Conservation (phyloP, 2,797 vertebrate species). For the Melanotaenia parkinsoni region DNA sequence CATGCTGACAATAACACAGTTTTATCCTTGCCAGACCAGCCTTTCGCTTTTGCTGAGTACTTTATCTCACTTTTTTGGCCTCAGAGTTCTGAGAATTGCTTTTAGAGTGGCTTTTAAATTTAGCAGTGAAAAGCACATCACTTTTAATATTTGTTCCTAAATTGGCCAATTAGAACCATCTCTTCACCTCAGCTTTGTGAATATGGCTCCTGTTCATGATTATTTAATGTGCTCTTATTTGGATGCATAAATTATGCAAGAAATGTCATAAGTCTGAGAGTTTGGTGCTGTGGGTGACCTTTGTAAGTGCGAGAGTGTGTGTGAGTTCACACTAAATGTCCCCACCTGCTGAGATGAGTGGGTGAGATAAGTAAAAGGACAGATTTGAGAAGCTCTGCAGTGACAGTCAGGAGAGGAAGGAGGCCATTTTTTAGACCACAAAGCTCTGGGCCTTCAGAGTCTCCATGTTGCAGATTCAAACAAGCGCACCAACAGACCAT, state of each 20-base stretch:
- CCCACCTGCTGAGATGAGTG: conserved; percentile 18
- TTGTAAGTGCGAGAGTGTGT: conserved; percentile 30
- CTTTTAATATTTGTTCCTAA: conserved; percentile 55
- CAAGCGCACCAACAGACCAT: conserved; percentile 44
- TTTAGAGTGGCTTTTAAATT: conserved; percentile 60
- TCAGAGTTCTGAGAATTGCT: conserved; percentile 39
- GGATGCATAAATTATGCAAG: conserved; percentile 65
- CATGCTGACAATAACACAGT: conserved; percentile 18
- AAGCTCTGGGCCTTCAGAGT: conserved; percentile 26
- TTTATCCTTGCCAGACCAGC: conserved; percentile 30
- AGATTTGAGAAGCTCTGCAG: conserved; percentile 23
- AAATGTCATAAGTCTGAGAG: conserved; percentile 62
- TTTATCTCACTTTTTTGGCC: conserved; percentile 25
- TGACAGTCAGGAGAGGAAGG: conserved; percentile 15
- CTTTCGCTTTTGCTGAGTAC: conserved; percentile 20
- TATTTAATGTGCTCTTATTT: conserved; percentile 79
- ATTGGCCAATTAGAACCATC: conserved; percentile 72
- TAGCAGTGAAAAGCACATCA: conserved; percentile 51
- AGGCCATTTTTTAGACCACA: conserved; percentile 22
- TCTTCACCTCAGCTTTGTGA: conserved; percentile 63
- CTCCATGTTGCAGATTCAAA: conserved; percentile 55
- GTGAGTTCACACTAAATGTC: conserved; percentile 29
- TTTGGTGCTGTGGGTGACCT: conserved; percentile 55
- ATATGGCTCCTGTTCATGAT: conserved; percentile 58
- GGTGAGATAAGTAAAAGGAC: conserved; percentile 28